Base-by-base conservation (phyloP, 2,113 vertebrate genomes). In the Chaenogobius annularis region DNA sequence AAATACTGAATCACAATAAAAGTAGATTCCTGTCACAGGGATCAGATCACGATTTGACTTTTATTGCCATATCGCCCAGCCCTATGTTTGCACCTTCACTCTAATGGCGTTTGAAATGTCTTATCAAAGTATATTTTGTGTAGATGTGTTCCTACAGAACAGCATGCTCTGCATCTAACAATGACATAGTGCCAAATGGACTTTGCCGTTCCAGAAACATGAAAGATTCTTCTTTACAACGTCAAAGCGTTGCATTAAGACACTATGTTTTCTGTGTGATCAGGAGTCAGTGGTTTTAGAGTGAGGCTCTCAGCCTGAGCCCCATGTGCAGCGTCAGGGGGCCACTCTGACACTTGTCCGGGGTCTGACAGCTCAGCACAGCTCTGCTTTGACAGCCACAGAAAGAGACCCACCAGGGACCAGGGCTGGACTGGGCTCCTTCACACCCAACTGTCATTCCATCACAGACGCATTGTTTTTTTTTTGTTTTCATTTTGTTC, bases 341-440 rank as follows among this genome's bases (percentile, higher is more conserved):
- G 81, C 90, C 72, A 5, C 74, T 59, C 82, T 85, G 85, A 91
- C 76, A 85, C 83, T 44, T 86, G 75, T 64, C 58, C 82, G 3
- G 83, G 74, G 77, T 1, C 63, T 80, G 88, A 87, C 83, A 77
- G 77, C 74, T 19, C 88, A 82, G 74, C 81, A 78, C 69, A 90
- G 88, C 90, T 78, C 48, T 78, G n/a, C 79, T 80, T 85, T 22
- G 74, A 86, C 73, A 92, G 78, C 66, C 73, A 35, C 85, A n/a
- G 61, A 66, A 80, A 75, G 50, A 35, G 9, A 69, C 47, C 61
- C 80, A 69, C 65, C 10, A 58, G 85, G 72, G 87, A 75, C 74
- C 61, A 40, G 81, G 52, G 80, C 59, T 66, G 73, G 68, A 62
- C 80, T 69, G 74, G 59, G 62, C 54, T 71, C 79, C 48, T 59